phyloP scores from a whole-genome alignment of 2,888 invertebrate genomes.

The Lissonota sp. region DNA sequence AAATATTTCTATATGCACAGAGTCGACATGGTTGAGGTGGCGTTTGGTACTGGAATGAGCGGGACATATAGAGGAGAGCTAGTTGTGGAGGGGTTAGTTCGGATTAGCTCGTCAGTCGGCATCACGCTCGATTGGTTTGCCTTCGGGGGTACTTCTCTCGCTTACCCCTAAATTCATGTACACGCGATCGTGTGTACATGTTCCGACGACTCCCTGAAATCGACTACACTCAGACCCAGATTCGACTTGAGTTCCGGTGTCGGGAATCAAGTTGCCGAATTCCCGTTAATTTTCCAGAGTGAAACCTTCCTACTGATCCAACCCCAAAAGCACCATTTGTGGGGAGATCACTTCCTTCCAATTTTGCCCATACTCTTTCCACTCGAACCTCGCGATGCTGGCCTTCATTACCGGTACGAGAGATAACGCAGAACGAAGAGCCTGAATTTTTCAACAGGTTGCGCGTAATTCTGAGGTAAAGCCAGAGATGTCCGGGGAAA shows the following conservation, averaged over 20 bases:
- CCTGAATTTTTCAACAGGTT: slow-evolving; percentile 48
- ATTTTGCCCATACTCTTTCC: too few species aligned
- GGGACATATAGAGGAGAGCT: not conserved
- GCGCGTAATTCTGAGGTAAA: not conserved
- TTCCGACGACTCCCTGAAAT: not conserved
- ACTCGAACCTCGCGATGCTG: too few species aligned
- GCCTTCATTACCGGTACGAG: too few species aligned
- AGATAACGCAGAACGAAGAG: not conserved
- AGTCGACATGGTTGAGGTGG: too few species aligned
- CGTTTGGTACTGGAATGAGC: not conserved
- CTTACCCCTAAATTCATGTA: not conserved
- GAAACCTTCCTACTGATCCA: not conserved
- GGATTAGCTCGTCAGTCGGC: slow-evolving; percentile 50
- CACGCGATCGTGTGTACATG: not conserved
- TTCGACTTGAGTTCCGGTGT: slow-evolving; percentile 28
- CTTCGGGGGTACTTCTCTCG: slow-evolving; percentile 26
- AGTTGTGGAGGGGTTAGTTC: slow-evolving; percentile 26
- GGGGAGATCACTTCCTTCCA: too few species aligned
- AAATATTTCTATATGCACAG: slow-evolving; percentile 29
- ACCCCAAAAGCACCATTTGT: too few species aligned
- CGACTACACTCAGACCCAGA: slow-evolving; percentile 2
- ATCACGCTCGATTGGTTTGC: slow-evolving; percentile 51
- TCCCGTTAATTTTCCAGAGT: slow-evolving; percentile 32
- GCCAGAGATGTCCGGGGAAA: too few species aligned
- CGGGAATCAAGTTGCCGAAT: slow-evolving; percentile 24